These are phyloP conservation scores for Dermatemys mawii DNA, from an alignment of 2,113 vertebrate species.

Conservation along the genomic window DNA sequence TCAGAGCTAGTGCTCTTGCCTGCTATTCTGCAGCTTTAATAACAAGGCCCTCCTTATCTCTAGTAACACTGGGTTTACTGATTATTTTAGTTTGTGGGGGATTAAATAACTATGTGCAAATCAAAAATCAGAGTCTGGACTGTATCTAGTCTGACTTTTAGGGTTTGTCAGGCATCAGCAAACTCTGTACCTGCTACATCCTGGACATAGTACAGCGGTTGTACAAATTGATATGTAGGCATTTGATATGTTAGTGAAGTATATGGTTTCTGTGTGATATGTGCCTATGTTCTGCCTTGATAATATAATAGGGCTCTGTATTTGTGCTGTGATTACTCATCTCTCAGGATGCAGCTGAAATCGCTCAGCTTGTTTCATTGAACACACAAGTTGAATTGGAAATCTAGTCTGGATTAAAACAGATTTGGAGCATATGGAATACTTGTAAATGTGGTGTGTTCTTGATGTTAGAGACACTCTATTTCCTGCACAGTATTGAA, in stretches of 20 bases:
- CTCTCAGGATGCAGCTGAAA: not conserved
- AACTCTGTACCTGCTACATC: not conserved
- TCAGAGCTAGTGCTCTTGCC: not conserved
- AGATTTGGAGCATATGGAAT: not conserved
- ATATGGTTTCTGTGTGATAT: not conserved
- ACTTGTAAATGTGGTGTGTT: not conserved
- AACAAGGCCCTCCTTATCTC: fast-evolving
- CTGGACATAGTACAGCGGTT: not conserved
- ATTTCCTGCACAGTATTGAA: not conserved
- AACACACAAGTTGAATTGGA: not conserved
- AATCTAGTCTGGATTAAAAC: not conserved
- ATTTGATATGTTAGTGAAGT: not conserved
- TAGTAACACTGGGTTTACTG: not conserved
- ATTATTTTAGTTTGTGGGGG: not conserved
- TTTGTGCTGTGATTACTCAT: not conserved
- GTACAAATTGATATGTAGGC: not conserved
- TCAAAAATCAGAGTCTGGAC: not conserved
- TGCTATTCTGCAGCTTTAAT: not conserved
- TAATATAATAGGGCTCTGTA: not conserved
- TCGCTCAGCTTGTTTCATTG: not conserved
- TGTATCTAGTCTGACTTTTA: not conserved
- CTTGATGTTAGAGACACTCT: not conserved
- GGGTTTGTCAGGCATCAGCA: not conserved
- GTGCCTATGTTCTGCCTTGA: not conserved
- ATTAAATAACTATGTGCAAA: not conserved